Evolutionary conservation across 2,797 vertebrate genomes (phyloP).

Genomic region (Alosa sapidissima): DNA sequence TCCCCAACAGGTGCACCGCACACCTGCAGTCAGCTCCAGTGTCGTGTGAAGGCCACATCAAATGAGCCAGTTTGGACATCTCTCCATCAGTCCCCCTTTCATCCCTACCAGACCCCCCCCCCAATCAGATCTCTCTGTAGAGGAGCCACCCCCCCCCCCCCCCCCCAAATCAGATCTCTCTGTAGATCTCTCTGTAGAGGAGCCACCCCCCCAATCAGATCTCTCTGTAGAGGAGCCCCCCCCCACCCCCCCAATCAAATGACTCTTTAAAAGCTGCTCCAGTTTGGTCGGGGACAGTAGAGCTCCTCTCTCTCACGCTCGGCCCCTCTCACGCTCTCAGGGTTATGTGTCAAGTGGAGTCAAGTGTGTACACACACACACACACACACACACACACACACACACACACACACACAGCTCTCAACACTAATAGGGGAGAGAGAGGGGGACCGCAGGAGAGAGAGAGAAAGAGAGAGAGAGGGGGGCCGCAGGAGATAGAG

Average conservation of each 20-base stretch:
- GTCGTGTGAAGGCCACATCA: conserved; percentile 60
- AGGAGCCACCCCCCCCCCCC: neutral
- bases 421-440: neutral
- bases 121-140: neutral
- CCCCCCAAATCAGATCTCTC: too few relatives aligned
- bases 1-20: too few relatives aligned
- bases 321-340: neutral
- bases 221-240: too few relatives aligned
- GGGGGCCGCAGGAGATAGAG: neutral
- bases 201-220: neutral
- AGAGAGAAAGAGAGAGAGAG: neutral
- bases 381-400: neutral
- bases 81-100: neutral
- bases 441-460: neutral
- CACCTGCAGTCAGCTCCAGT: conserved; percentile 72
- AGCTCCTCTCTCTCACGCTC: neutral
- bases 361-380: neutral
- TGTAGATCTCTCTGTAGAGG: too few relatives aligned
- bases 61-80: too few relatives aligned
- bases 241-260: too few relatives aligned
- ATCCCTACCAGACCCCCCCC: neutral
- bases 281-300: neutral
- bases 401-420: neutral
- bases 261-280: neutral
- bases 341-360: neutral